Base-by-base conservation (phyloP, 2,113 vertebrate species). In the Scalopus aquaticus region DNA sequence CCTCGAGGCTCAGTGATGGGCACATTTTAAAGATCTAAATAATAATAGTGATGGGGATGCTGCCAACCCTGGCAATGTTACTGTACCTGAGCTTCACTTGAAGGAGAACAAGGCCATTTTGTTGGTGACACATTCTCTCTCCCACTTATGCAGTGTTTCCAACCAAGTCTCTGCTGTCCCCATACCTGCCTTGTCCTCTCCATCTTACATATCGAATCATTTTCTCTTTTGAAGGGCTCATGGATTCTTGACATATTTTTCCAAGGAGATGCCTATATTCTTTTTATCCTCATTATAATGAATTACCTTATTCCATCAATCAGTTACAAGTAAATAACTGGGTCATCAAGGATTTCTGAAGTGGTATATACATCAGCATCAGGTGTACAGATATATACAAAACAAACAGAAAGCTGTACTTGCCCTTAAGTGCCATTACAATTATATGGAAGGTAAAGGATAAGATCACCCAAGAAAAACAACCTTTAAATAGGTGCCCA, bases 1-100 rank as follows among this genome's bases (percentile, higher is more conserved):
- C 93, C 93, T 91, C 84, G 85, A 93, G 96, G 95, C 87, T 93
- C 94, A 76, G 90, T 87, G 94, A 96, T 97, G 96, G 95, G 94
- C 96, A 97, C 96, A 97, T 97, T 96, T 79, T 72, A 87, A 97
- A 56, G 92, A 92, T 88, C 84, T 90, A 96, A 97, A 96, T 97
- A 95, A 95, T 96, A 96, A 96, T 96, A 94, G 84, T 95, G 67
- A 94, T 39, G 39, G 73, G 12, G 32, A 76, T 93, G 56, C 49
- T 92, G 93, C 93, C 96, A 97, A 73, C 49, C 72, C 17, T 11
- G 35, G 49, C 28, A 26, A 22, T 56, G 2, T 12, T 42, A 76
- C 15, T n/a, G 6, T 81, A 96, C 94, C 95, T 95, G 87, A 88
- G 35, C 72, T 90, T 94, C 78, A 42, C 86, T 77, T 78, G 69